Percentiles rank a stretch among this genome's conserved stretches.
Evolutionary conservation across 2,797 vertebrate species (phyloP).

Genomic region (Falco rusticolus): DNA sequence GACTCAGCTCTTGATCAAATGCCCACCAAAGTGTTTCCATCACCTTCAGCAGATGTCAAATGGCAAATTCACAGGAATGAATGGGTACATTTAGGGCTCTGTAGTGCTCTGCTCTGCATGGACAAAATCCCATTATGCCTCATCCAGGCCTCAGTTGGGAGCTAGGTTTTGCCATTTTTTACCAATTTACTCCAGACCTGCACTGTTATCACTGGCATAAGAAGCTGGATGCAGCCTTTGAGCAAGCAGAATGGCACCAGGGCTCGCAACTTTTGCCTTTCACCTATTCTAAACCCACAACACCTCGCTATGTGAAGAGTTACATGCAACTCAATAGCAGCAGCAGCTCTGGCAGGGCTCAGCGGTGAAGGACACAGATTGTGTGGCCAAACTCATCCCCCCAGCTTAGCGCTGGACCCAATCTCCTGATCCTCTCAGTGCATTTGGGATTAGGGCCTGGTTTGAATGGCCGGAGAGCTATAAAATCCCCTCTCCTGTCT

Average conservation of each 20-base stretch:
- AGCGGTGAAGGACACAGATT: not conserved
- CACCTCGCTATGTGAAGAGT: not conserved
- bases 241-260: not conserved
- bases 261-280: not conserved
- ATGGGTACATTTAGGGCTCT: not conserved
- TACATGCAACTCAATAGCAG: not conserved
- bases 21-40: conserved; percentile 22
- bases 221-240: rapidly evolving
- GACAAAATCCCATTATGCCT: not conserved
- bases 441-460: not conserved
- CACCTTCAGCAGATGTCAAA: conserved; percentile 28
- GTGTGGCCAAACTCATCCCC: not conserved
- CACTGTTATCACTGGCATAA: not conserved
- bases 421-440: not conserved
- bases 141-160: not conserved
- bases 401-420: not conserved
- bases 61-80: conserved; percentile 3
- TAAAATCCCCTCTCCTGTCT: not conserved
- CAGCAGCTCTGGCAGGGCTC: not conserved
- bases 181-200: not conserved
- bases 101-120: not conserved
- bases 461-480: not conserved
- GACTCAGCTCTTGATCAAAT: conserved; percentile 51
- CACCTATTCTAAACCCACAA: not conserved
- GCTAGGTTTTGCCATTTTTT: not conserved